Evolutionary conservation across 2,113 vertebrate species (phyloP).

Genomic region (Poeciliopsis turrubarensis): DNA sequence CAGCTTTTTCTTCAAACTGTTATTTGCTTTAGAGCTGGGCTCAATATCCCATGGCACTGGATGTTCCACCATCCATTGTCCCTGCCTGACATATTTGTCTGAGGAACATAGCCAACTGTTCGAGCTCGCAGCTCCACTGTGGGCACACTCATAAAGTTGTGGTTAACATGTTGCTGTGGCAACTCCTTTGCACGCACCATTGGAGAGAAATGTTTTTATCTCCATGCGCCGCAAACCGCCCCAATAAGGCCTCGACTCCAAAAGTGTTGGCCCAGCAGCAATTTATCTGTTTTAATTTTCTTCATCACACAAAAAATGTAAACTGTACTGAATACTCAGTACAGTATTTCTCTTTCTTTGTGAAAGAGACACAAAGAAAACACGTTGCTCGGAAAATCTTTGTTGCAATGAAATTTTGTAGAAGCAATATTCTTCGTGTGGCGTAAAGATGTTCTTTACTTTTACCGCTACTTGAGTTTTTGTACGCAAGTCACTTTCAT

Average conservation of each 20-base stretch:
- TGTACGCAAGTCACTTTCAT: too few relatives aligned
- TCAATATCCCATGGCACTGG: constrained; percentile 67
- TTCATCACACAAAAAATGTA: constrained; percentile 43
- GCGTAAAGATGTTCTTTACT: too few relatives aligned
- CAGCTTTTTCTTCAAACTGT: constrained; percentile 31
- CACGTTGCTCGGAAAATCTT: background rate
- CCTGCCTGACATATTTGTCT: constrained; percentile 45
- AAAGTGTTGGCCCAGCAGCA: constrained; percentile 69
- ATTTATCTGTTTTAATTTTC: constrained; percentile 40
- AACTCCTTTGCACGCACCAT: constrained; percentile 83
- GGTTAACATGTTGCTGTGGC: constrained; percentile 88
- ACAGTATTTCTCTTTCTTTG: background rate
- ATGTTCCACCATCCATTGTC: constrained; percentile 30
- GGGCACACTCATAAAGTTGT: constrained; percentile 85
- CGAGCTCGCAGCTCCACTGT: constrained; percentile 80
- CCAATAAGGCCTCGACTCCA: constrained; percentile 83
- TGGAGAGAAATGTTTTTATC: constrained; percentile 89
- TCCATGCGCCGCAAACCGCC: constrained; percentile 87
- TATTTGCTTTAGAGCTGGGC: constrained; percentile 64
- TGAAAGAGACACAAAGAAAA: constrained; percentile 4
- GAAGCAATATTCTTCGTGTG: background rate
- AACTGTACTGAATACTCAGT: constrained; percentile 46
- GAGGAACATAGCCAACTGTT: constrained; percentile 80
- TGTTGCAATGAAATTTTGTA: background rate
- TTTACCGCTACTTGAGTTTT: too few relatives aligned